Conservation (phyloP, 2,888 invertebrate species). For the Zaprionus obscuricornis region DNA sequence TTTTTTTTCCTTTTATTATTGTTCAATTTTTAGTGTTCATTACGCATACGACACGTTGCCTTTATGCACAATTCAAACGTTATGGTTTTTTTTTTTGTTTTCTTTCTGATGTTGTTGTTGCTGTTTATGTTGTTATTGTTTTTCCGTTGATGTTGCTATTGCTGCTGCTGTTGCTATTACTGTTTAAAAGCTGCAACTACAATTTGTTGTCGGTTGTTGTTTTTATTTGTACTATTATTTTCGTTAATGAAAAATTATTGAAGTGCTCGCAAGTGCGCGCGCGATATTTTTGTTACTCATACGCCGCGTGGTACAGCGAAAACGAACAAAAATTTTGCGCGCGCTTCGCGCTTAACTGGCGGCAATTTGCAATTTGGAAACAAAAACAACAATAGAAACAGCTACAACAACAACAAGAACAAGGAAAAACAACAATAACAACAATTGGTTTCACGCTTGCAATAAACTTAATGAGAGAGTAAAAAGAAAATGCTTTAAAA, state of each 20-base stretch:
- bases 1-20: not conserved
- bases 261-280: constrained; percentile 13
- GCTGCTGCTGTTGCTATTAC: too few species aligned
- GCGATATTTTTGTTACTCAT: constrained; percentile 47
- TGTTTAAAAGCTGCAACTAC: too few species aligned
- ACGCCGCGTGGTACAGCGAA: constrained; percentile 64
- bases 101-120: too few species aligned
- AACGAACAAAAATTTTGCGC: constrained; percentile 43
- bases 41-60: constrained; percentile 7
- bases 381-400: constrained; percentile 24
- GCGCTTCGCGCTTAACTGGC: constrained; percentile 52
- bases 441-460: constrained; percentile 22
- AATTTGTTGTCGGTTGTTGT: too few species aligned
- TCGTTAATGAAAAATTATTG: constrained; percentile 32
- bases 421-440: constrained; percentile 29
- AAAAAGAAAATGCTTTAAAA: constrained; percentile 17
- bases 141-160: not conserved
- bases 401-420: constrained; percentile 20
- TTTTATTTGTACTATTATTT: constrained; percentile 40
- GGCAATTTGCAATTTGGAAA: constrained; percentile 54
- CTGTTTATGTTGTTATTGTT: not conserved
- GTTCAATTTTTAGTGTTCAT: not conserved
- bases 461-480: constrained; percentile 29
- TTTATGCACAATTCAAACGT: too few species aligned
- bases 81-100: too few species aligned